phyloP scores from a whole-genome alignment of 2,113 vertebrate genomes.

The Anguilla rostrata region DNA sequence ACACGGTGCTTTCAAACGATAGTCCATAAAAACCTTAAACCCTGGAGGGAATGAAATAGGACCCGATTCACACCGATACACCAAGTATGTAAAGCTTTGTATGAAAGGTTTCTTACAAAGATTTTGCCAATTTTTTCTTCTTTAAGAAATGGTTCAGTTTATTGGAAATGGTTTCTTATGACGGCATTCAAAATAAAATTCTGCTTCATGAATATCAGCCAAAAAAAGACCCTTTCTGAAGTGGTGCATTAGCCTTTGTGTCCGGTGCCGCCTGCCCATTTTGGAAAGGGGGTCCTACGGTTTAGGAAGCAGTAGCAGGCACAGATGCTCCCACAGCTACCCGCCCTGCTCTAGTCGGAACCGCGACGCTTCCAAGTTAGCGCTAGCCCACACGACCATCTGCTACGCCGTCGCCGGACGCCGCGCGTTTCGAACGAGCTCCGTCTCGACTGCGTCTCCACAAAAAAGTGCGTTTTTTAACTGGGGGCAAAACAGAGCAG shows the following conservation, averaged over 20 bases:
- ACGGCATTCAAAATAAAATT: not conserved
- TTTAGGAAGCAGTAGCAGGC: constrained; percentile 43
- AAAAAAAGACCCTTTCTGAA: not conserved
- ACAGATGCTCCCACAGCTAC: constrained; percentile 61
- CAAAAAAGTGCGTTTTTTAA: not conserved
- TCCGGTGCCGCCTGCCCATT: constrained; percentile 26
- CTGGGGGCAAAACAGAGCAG: no score
- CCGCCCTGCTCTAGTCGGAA: constrained; percentile 53
- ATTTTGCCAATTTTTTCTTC: not conserved
- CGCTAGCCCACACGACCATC: constrained; percentile 62
- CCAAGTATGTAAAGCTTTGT: no score
- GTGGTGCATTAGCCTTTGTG: not conserved
- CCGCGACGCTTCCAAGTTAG: constrained; percentile 63
- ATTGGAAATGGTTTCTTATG: not conserved
- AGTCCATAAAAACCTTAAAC: constrained; percentile 5
- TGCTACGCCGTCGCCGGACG: constrained; percentile 57
- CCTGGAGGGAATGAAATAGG: constrained; percentile 1
- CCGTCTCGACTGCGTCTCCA: constrained; percentile 11
- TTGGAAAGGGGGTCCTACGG: constrained; percentile 43
- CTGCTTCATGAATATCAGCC: not conserved
- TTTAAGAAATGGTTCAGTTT: not conserved
- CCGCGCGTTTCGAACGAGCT: constrained; percentile 27
- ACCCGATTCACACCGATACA: not conserved
- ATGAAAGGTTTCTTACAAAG: not conserved
- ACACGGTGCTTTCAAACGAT: constrained; percentile 30